These are phyloP conservation scores for Picus viridis DNA, from an alignment of 2,797 vertebrate species.

Conservation along the genomic window DNA sequence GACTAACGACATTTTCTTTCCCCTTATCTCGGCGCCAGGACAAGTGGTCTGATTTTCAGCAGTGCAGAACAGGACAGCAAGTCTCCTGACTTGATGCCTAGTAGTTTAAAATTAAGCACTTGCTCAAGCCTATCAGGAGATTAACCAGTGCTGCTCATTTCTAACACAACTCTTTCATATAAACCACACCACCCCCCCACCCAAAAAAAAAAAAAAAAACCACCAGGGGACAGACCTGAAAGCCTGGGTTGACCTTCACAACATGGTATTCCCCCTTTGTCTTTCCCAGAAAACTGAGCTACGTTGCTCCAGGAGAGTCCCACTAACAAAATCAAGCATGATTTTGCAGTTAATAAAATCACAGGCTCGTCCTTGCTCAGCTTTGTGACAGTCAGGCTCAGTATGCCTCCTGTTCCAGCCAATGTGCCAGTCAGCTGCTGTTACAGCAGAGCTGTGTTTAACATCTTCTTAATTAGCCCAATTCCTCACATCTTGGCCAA, in stretches of 20 bases:
- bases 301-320: not conserved
- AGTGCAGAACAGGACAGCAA: not conserved
- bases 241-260: not conserved
- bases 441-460: constrained; percentile 32
- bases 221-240: not conserved
- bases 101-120: not conserved
- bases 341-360: constrained; percentile 8
- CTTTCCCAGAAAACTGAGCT: not conserved
- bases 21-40: not conserved
- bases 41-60: not conserved
- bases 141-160: not conserved
- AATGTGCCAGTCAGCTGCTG: constrained; percentile 56
- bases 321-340: not conserved
- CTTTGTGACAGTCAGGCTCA: constrained; percentile 31
- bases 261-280: not conserved
- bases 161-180: not conserved
- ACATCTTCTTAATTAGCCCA: constrained; percentile 54
- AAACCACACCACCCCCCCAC: not conserved
- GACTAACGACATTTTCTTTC: not conserved
- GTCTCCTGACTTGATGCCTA: not conserved
- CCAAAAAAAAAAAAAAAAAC: not conserved
- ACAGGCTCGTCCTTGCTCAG: constrained; percentile 43
- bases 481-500: constrained; percentile 23
- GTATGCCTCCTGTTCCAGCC: constrained; percentile 44
- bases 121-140: constrained; percentile 1